Conservation (phyloP, 2,113 vertebrate genomes). For the Vidua chalybeata region DNA sequence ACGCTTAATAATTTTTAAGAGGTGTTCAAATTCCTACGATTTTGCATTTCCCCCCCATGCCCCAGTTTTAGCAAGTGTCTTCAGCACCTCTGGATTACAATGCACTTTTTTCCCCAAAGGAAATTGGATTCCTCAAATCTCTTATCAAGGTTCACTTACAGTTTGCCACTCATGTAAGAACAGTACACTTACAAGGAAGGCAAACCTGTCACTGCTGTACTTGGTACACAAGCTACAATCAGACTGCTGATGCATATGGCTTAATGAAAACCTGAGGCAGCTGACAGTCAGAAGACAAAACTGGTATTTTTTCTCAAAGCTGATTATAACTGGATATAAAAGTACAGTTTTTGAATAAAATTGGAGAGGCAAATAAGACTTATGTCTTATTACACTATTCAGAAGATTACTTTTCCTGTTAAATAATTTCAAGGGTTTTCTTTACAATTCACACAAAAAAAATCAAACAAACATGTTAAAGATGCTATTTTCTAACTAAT, state of each 20-base stretch:
- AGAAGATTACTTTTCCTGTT: not conserved
- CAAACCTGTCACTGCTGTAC: not conserved
- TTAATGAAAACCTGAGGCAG: not conserved
- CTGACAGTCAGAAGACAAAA: not conserved
- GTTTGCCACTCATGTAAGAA: not conserved
- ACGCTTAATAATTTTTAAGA: constrained; percentile 52
- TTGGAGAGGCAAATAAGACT: not conserved
- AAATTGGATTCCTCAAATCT: constrained; percentile 10
- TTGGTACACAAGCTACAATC: not conserved
- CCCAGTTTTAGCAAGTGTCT: constrained; percentile 15
- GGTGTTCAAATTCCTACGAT: constrained; percentile 42
- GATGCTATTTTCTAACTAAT: not conserved
- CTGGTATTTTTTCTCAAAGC: not conserved
- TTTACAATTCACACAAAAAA: not conserved
- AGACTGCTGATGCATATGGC: not conserved
- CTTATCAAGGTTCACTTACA: not conserved
- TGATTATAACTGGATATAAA: not conserved
- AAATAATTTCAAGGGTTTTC: not conserved
- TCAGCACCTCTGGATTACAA: constrained; percentile 15
- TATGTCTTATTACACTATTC: not conserved
- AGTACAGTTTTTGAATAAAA: not conserved
- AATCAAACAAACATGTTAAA: not conserved
- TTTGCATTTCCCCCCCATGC: not conserved
- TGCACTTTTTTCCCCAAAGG: not conserved
- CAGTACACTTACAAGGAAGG: not conserved